Base-by-base conservation (phyloP, 30 jellyfish, hydroid and myxozoan genomes). In the Pelagia noctiluca region DNA sequence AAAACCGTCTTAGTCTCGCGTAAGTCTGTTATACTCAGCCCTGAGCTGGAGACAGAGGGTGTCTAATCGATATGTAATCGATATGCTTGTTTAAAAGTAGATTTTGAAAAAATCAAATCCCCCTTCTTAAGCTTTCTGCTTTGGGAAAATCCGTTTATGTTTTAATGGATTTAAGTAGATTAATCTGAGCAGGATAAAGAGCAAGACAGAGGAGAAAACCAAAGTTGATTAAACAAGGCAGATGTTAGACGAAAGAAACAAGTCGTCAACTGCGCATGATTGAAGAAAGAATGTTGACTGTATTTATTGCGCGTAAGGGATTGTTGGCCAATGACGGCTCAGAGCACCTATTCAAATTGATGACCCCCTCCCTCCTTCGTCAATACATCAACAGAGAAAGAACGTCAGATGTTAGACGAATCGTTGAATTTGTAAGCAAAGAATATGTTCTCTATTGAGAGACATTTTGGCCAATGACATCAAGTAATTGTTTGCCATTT, bases 41-140 rank as follows among this genome's bases (percentile, higher is more conserved):
- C 50, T 81, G 72, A 81, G 60, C 84, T 81, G 91, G 91, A 81
- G 91, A 81, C 91, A 81, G 49, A 37, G 84, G 53, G 49, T 25
- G 50, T 81, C 57, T 68, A 80, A 81, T 65, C 78, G 94, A 75
- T 72, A 37, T 28, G 88, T 75, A 84, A 73, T 71, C 88, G 94
- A 73, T 75, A 75, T 84, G 77, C 80, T 48, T 60, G 65, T 54
- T 10, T 21, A 70, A 60, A 84, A 63, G 88, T 70, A 84, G 87
- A 75, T 73, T 84, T 33, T 0, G 33, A 84, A 32, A 24, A 60
- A 42, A 72, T 72, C 92, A 52, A 5, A 52, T 52, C 68, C 21
- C 4, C 26, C 26, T 8, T 19, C 12, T 19, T 52, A 2, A 2
- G 26, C 68, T 3, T 2, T 52, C 12, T 30, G 68, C 26, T 10